These are phyloP conservation scores for Macrosteles quadrilineatus DNA, from an alignment of 1,140 invertebrate species.

Conservation along the genomic window DNA sequence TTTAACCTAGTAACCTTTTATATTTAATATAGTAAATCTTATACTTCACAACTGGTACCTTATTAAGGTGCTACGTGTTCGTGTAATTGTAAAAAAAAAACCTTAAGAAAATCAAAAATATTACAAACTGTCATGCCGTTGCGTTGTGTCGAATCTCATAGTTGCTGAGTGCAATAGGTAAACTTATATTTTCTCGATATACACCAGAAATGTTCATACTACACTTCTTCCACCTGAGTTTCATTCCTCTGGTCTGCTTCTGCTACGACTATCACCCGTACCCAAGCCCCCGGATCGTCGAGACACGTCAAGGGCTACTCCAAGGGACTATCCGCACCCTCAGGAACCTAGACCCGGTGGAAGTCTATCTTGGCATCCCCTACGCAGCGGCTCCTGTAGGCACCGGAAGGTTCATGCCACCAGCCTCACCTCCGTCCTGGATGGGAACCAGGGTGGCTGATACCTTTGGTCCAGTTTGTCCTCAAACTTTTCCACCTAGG, in stretches of 20 bases:
- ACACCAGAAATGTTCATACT: too few species aligned
- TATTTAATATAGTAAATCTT: too few species aligned
- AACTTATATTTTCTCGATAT: too few species aligned
- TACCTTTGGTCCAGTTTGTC: constrained; percentile 83
- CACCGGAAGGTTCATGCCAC: constrained; percentile 78
- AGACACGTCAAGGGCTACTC: neutral
- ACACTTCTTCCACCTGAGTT: neutral
- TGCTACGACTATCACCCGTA: constrained; percentile 5
- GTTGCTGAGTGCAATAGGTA: too few species aligned
- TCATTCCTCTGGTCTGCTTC: too few species aligned
- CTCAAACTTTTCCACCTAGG: constrained; percentile 82
- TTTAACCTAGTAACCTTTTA: too few species aligned
- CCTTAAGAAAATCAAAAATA: too few species aligned
- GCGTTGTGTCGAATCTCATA: too few species aligned
- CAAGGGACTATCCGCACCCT: constrained; percentile 4
- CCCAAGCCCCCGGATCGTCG: neutral
- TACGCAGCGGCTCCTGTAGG: constrained; percentile 87
- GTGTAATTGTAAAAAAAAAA: too few species aligned
- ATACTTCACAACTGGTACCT: neutral
- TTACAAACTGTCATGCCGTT: too few species aligned
- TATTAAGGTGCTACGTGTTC: too few species aligned
- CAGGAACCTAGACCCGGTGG: constrained; percentile 31
- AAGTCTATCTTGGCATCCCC: constrained; percentile 74
- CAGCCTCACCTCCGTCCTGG: constrained; percentile 86
- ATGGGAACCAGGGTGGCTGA: constrained; percentile 78